Percentiles rank a stretch among this genome's conserved stretches.
Conservation (phyloP, 1,140 invertebrate genomes). For the Oscheius sp. region DNA sequence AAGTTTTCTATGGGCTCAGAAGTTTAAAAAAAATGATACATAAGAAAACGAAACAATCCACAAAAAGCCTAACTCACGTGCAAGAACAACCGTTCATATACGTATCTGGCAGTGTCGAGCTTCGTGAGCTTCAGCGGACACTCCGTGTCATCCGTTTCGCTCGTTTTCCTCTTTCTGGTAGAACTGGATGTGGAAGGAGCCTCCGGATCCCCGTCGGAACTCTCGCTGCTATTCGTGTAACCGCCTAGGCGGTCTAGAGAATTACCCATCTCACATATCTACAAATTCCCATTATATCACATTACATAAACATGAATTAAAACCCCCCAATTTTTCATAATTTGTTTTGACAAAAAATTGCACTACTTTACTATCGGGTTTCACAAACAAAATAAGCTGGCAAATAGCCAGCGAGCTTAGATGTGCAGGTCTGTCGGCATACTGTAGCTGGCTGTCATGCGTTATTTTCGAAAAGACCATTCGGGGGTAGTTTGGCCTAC, state of each 20-base stretch:
- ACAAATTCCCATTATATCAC: too few relatives aligned
- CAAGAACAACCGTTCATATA: constrained; percentile 1
- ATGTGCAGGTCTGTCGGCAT: background rate
- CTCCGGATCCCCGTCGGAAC: background rate
- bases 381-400: too few relatives aligned
- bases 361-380: too few relatives aligned
- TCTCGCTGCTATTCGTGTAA: background rate
- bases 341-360: too few relatives aligned
- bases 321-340: too few relatives aligned
- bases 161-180: background rate
- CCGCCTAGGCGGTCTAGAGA: background rate
- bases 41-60: background rate
- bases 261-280: constrained; percentile 12
- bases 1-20: background rate
- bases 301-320: too few relatives aligned
- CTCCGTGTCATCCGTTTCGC: background rate
- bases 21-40: background rate
- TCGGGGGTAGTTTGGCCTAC: too few relatives aligned
- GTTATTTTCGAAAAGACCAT: too few relatives aligned
- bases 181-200: background rate
- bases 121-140: background rate
- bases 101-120: constrained; percentile 15
- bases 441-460: too few relatives aligned
- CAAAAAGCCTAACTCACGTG: background rate
- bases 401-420: too few relatives aligned